Base-by-base conservation (phyloP, 1,140 invertebrate genomes). In the Drosophila oshimai region DNA sequence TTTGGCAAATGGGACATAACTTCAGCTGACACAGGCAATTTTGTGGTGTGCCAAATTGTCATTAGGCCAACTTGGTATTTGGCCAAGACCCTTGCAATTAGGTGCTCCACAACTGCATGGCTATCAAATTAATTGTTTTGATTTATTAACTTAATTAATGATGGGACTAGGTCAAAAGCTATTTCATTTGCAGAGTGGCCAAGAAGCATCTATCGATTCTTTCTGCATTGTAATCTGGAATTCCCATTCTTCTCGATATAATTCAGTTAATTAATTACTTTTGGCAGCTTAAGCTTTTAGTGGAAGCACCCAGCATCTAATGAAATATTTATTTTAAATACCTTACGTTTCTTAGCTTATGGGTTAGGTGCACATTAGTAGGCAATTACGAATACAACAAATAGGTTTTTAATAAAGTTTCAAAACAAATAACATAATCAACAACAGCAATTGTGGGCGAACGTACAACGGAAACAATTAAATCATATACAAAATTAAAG, bases 401-500 rank as follows among this genome's bases (percentile, higher is more conserved):
- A 39, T 31, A 7, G 13, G 34, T 37, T 18, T 44, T 49, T 49
- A n/a, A 67, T n/a, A 10, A 7, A 29, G 3, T 10, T 13, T 20
- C 0, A 29, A 50, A 17, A 50, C 29, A n/a, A 46, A 42, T 13
- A 62, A 58, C 39, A 61, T 41, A 65, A 57, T 53, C 36, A 84
- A 79, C 47, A 70, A 76, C 69, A 80, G 70, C 42, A 36, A 75
- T 41, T 74, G 55, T 50, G 31, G 17, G 41, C 28, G 51, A 51
- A 74, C 45, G 50, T 20, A 71, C 57, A 55, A 68, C 64, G 67
- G 57, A 61, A 74, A 88, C 55, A 64, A 51, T 58, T 42, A 71
- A 72, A 76, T 54, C 29, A 65, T 67, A 68, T 58, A 33, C 42
- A 78, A 78, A 84, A 78, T 71, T 55, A 83, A 54, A 37, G 26